These are phyloP conservation scores for Brachionus koreanus DNA, from an alignment of 1,140 invertebrate species.

Conservation along the genomic window DNA sequence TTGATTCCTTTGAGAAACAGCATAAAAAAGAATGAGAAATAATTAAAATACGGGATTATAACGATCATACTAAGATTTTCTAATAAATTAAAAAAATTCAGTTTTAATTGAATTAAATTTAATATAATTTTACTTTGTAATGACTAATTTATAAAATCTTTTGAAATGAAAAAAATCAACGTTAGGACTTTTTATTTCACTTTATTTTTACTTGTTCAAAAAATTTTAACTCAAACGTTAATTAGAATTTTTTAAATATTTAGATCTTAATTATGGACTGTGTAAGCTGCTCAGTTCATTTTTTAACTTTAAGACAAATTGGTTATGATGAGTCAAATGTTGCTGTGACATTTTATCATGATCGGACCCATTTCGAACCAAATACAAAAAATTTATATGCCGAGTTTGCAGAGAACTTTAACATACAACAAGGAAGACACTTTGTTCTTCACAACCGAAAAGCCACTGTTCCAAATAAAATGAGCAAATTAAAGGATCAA, in stretches of 20 bases:
- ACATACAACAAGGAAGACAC: slow-evolving; percentile 21
- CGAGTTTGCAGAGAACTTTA: background rate
- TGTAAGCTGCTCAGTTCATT: slow-evolving; percentile 14
- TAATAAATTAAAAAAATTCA: too few relatives aligned
- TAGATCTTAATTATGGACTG: background rate
- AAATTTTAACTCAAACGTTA: background rate
- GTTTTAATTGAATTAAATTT: too few relatives aligned
- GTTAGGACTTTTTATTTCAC: too few relatives aligned
- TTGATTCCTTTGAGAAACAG: too few relatives aligned
- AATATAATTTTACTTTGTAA: too few relatives aligned
- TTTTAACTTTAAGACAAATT: slow-evolving; percentile 30
- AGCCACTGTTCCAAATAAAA: slow-evolving; percentile 20
- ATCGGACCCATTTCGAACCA: slow-evolving; percentile 1
- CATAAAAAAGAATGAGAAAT: too few relatives aligned
- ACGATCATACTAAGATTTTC: too few relatives aligned
- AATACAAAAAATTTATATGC: slow-evolving; percentile 9
- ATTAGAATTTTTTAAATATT: background rate
- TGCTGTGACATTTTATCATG: slow-evolving; percentile 2
- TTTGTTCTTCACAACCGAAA: slow-evolving; percentile 8
- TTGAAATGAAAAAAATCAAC: too few relatives aligned
- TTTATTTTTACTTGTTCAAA: background rate
- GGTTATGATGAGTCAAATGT: slow-evolving; percentile 12
- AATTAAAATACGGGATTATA: too few relatives aligned
- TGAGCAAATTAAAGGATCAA: slow-evolving; percentile 31
- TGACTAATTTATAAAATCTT: too few relatives aligned